phyloP scores from a whole-genome alignment of 2,797 vertebrate species.

The Pteropus rufus region DNA sequence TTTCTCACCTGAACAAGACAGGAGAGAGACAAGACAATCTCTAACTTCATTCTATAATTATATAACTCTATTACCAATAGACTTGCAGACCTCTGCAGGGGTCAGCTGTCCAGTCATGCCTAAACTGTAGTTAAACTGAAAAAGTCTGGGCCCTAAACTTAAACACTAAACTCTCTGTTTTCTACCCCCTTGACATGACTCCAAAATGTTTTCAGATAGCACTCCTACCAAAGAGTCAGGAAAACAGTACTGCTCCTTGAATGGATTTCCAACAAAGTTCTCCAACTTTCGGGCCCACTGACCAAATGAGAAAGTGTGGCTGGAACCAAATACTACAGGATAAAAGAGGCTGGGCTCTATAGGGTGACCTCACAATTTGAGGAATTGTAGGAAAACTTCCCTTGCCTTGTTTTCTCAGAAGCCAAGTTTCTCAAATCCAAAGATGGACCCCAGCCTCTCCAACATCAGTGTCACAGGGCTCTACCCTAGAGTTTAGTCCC shows the following conservation, averaged over 20 bases:
- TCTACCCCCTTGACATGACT: not conserved
- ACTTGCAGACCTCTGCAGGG: not conserved
- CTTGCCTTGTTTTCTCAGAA: slow-evolving; percentile 19
- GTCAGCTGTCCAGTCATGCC: not conserved
- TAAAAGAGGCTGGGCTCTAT: not conserved
- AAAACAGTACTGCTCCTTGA: not conserved
- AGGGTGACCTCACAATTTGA: not conserved
- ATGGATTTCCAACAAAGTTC: not conserved
- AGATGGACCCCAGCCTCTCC: not conserved
- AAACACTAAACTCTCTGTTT: not conserved
- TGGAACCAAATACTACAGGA: not conserved
- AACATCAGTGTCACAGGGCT: rapidly evolving
- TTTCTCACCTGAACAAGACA: not conserved
- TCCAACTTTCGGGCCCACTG: not conserved
- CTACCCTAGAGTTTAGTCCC: not conserved
- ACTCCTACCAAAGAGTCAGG: not conserved
- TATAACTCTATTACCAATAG: not conserved
- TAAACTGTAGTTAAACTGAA: not conserved
- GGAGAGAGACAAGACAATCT: not conserved
- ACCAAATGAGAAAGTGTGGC: not conserved
- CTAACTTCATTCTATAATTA: not conserved
- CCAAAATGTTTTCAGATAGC: not conserved
- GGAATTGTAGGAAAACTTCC: not conserved
- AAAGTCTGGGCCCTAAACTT: not conserved
- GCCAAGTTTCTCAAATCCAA: not conserved